These are phyloP conservation scores for Philereme transversata DNA, from an alignment of 2,888 invertebrate species.

Conservation along the genomic window DNA sequence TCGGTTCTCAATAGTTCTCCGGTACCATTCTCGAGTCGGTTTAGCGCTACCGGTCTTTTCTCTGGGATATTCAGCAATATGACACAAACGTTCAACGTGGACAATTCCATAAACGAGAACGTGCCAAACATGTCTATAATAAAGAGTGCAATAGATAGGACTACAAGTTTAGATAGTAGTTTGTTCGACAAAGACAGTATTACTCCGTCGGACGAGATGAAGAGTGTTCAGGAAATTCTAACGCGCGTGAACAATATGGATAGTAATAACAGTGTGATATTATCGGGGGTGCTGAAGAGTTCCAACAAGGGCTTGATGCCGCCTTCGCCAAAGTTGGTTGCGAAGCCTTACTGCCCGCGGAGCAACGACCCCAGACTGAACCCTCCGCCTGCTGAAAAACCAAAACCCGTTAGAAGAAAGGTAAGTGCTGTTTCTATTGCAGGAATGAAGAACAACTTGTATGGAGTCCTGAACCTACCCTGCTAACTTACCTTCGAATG, in stretches of 20 bases:
- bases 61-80: constrained; percentile 77
- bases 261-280: constrained; percentile 77
- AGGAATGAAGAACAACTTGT: neutral
- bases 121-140: constrained; percentile 77
- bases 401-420: constrained; percentile 81
- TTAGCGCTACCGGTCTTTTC: constrained; percentile 73
- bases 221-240: constrained; percentile 77
- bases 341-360: constrained; percentile 55
- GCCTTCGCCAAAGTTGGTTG: constrained; percentile 48
- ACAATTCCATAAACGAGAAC: constrained; percentile 65
- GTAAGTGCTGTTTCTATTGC: constrained; percentile 51
- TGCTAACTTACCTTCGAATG: neutral
- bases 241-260: constrained; percentile 81
- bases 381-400: constrained; percentile 75
- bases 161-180: constrained; percentile 75
- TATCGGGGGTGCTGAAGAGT: constrained; percentile 74
- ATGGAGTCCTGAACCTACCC: neutral
- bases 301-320: constrained; percentile 53
- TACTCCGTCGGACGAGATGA: constrained; percentile 72
- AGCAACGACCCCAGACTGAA: constrained; percentile 73
- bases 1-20: constrained; percentile 59
- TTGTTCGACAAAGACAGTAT: constrained; percentile 71
- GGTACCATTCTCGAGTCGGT: constrained; percentile 66
- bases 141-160: constrained; percentile 81
- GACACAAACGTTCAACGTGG: constrained; percentile 62